Conservation (phyloP, 2,113 vertebrate genomes). For the Rousettus leschenaultii region DNA sequence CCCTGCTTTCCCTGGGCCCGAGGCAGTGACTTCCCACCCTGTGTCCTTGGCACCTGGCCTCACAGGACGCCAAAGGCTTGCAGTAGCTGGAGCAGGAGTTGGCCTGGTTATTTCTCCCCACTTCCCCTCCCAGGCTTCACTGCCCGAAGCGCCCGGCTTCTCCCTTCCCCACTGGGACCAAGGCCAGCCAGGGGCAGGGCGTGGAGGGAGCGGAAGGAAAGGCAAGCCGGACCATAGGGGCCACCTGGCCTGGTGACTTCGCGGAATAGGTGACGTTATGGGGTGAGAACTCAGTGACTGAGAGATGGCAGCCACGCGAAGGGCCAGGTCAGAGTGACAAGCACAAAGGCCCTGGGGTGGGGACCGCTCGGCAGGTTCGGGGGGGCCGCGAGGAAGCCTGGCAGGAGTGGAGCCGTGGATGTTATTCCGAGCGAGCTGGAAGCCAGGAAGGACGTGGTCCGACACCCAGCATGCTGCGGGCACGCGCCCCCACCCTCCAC, state of each 20-base stretch:
- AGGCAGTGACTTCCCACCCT: neutral
- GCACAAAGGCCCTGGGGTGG: conserved; percentile 29
- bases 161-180: neutral
- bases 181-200: neutral
- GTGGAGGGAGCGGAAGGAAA: neutral
- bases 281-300: neutral
- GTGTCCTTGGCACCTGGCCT: neutral
- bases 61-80: accelerated
- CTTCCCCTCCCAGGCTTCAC: neutral
- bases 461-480: accelerated
- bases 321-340: neutral
- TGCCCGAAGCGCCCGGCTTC: neutral
- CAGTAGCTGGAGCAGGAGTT: neutral
- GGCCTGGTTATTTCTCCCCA: neutral
- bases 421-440: neutral
- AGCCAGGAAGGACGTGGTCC: neutral
- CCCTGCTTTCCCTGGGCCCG: neutral
- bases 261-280: neutral
- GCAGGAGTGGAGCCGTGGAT: neutral
- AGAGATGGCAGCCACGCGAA: accelerated
- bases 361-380: neutral
- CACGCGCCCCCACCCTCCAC: neutral
- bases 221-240: neutral
- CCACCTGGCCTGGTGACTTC: neutral
- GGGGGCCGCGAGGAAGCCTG: neutral